These are phyloP conservation scores for Calyptommatus sinebrachiatus DNA, from an alignment of 2,113 vertebrate genomes.

Conservation along the genomic window DNA sequence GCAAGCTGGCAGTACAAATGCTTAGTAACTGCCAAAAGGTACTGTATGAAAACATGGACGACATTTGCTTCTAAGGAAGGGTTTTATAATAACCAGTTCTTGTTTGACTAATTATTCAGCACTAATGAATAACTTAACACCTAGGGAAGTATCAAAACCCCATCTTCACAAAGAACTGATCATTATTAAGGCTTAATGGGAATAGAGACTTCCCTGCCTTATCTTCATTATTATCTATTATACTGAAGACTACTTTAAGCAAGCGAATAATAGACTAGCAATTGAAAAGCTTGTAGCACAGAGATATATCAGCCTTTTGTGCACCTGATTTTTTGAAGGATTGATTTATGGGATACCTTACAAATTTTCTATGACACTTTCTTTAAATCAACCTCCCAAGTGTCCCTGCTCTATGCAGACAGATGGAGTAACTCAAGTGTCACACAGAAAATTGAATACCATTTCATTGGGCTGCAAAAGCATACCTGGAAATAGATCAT, in stretches of 20 bases:
- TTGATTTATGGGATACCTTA: background rate
- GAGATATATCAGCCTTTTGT: background rate
- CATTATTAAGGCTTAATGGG: constrained; percentile 34
- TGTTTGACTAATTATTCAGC: constrained; percentile 35
- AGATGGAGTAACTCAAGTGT: too few species aligned
- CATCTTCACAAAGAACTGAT: constrained; percentile 24
- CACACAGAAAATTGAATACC: too few species aligned
- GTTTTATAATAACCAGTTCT: constrained; percentile 23
- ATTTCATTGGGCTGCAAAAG: too few species aligned
- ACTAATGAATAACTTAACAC: constrained; percentile 41
- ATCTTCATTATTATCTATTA: constrained; percentile 41
- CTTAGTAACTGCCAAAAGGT: constrained; percentile 1
- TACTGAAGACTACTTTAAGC: constrained; percentile 27
- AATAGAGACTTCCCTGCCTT: constrained; percentile 40
- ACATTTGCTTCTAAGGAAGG: constrained; percentile 13
- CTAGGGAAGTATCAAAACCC: constrained; percentile 39
- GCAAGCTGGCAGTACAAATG: background rate
- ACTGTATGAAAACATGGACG: background rate
- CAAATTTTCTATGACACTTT: background rate
- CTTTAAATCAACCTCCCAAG: too few species aligned
- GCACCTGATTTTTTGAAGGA: constrained; percentile 2
- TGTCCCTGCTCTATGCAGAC: too few species aligned
- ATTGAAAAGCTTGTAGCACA: background rate
- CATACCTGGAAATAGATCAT: too few species aligned
- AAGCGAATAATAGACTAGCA: constrained; percentile 31